phyloP scores from a whole-genome alignment of 1,140 invertebrate species.

The Bombus balteatus region DNA sequence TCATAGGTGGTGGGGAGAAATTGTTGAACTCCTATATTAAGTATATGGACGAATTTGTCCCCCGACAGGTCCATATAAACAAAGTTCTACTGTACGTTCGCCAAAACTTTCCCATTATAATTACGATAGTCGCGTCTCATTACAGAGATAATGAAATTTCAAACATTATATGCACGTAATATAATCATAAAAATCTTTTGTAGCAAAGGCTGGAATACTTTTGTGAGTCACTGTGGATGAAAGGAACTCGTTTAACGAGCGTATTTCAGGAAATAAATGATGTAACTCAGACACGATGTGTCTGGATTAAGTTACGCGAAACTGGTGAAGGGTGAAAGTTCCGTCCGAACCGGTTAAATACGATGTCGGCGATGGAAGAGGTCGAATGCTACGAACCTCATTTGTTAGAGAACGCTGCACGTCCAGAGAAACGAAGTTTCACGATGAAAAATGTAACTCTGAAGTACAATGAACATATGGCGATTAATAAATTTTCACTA shows the following conservation, averaged over 20 bases:
- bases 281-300: slow-evolving; percentile 11
- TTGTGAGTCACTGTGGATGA: no score
- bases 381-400: neutral
- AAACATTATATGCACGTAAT: no score
- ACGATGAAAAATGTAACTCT: neutral
- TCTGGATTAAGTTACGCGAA: slow-evolving; percentile 9
- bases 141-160: no score
- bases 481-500: neutral
- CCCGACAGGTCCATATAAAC: no score
- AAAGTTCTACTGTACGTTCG: no score
- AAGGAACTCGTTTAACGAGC: neutral
- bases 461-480: neutral
- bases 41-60: no score
- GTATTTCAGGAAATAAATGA: slow-evolving; percentile 11
- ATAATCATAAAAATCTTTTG: no score
- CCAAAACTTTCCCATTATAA: no score
- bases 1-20: no score
- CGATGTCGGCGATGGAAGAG: neutral
- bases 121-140: no score
- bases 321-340: slow-evolving; percentile 38
- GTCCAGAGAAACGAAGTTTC: neutral
- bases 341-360: slow-evolving; percentile 32
- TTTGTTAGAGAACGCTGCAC: slow-evolving; percentile 5
- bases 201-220: no score
- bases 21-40: no score